Base-by-base conservation (phyloP, 2,888 invertebrate species). In the Lissonota sp. region DNA sequence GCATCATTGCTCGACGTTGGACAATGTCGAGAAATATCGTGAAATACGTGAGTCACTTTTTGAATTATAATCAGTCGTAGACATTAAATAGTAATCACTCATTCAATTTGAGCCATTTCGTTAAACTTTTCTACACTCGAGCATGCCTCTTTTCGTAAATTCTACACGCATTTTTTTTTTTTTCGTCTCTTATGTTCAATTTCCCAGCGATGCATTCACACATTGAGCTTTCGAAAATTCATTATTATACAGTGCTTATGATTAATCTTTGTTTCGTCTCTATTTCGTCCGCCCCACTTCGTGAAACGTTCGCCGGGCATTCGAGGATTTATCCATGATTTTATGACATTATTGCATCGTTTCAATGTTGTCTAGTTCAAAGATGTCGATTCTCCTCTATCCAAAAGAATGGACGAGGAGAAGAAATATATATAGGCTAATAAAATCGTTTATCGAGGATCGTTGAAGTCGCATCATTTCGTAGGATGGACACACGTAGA, bases 221-320 rank as follows among this genome's bases (percentile, higher is more conserved):
- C 81, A 62, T 78, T 74, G 74, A 78, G 74, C 81, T 63, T 82
- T 62, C 66, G 62, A 75, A 64, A 26, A 78, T 67, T 51, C 40
- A 78, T 78, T 67, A 82, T 71, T 37, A 78, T 71, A 78, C 78
- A 81, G 62, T 37, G 37, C 26, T 58, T 70, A 71, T 8, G 46
- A 26, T 46, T 75, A 78, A 55, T 44, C 58, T 63, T 53, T 16
- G 40, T 44, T 66, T 70, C 69, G 16, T 66, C 26, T 8, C 58
- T 49, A 39, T 26, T 67, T 40, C n/a, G 7, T 40, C 16, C 49
- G 26, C 44, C 39, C 49, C 16, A 14, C 57, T 16, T 46, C 8
- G 26, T 26, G 26, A 44, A 42, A 67, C 67, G 55, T 26, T 26
- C 3, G 26, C 26, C 26, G 26, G 26, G 26, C 26, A 26, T 12